Evolutionary conservation across 2,797 vertebrate genomes (phyloP), one percentile per base, ranked within the genome.

Genomic region (Dallia pectoralis): DNA sequence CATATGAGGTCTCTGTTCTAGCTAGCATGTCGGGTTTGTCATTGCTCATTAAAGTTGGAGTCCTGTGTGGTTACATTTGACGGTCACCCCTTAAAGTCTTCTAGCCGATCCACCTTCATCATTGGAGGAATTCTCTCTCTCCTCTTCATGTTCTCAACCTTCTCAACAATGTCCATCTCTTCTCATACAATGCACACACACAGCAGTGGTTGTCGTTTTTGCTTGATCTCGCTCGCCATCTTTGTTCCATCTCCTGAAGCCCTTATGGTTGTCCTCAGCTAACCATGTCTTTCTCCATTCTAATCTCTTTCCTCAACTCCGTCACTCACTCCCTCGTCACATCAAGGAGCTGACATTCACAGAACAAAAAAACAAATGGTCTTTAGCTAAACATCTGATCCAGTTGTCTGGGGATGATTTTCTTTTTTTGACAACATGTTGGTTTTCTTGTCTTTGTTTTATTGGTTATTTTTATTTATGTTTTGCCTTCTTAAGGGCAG

Each of bases 341-440:
- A 86, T 86, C 69, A 75, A 80, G 76, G 76, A 85, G 81, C 82
- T 83, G 91, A 91, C 89, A 91, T 90, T 87, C 85, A 89, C 84
- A 91, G 88, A 92, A 86, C 88, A 91, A 92, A 92, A 90, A 89
- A 82, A 74, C 85, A 92, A 94, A 95, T 95, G 94, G 94, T 94
- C 94, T 95, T 95, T 95, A 95, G 92, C 82, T 89, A 88, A 91
- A 87, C 89, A 87, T 91, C 84, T 84, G 82, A 87, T 83, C 88
- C 82, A 69, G 87, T 89, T 77, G 82, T 92, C 88, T 83, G 89
- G 89, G 85, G 84, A 90, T 89, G 77, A 84, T 92, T 92, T 90
- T 69, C 85, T 89, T 90, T 88, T 88, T 85, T 79, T 89, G 79
- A 84, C 86, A 74, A 78, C 87, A 87, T 84, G 72, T 87, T 75